Evolutionary conservation across 2,113 vertebrate species (phyloP), one percentile per base, ranked within the genome.

Genomic region (Aldabrachelys gigantea): DNA sequence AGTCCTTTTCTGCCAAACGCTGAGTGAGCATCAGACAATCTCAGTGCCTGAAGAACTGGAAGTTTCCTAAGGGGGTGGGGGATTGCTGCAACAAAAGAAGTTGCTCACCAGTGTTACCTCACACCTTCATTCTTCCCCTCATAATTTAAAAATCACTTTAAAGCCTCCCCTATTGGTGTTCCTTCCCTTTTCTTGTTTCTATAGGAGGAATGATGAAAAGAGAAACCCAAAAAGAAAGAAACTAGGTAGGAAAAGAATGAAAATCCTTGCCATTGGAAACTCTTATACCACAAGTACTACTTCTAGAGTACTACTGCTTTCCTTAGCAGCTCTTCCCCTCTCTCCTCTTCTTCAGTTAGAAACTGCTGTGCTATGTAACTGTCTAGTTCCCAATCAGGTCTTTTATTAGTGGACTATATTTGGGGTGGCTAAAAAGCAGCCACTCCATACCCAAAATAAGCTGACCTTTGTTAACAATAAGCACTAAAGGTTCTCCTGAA

Each of bases 1-100:
- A 44, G 10, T 1, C 11, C 9, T 52, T 53, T 17, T 38, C 76
- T 41, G 11, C 84, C 19, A 83, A 10, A 13, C 2, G 86, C 14
- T 38, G 88, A 27, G 38, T 72, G 5, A 29, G 57, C 22, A n/a
- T 0, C 31, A 10, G 8, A 31, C 41, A 85, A 76, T 12, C 47
- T 80, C 4, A 0, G 19, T 47, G 87, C 29, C 24, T 65, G 4
- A 72, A 72, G 17, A 72, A n/a, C 65, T 72, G 11, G 27, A 62
- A 59, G 25, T 59, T 59, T 2, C 81, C 1, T 1, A 0, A 79
- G 87, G 62, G 4, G 10, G n/a, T 44, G 31, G 35, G 21, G 52
- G 54, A 87, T 35, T 44, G 29, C 54, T 27, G 86, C 88, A 89
- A 47, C 14, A 90, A 53, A 86, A 3, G 1, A 65, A 80, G 14